Conservation (phyloP, 1,140 invertebrate genomes). For the Leptinotarsa texana region DNA sequence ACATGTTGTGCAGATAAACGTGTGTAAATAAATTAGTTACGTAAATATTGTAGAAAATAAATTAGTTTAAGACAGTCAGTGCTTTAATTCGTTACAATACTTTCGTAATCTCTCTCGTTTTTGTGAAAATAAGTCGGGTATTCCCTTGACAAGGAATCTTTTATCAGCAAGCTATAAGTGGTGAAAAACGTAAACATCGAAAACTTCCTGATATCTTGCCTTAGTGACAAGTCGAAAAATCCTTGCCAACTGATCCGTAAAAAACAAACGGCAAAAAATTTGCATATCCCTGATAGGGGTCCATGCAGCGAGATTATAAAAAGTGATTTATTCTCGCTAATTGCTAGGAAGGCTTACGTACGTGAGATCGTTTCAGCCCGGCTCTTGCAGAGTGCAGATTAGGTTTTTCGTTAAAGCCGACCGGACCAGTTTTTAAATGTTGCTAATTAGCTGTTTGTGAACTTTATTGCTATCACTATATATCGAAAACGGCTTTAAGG, state of each 20-base stretch:
- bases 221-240: not conserved
- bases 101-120: too few relatives aligned
- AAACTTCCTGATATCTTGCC: not conserved
- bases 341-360: constrained; percentile 26
- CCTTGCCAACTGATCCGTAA: not conserved
- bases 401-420: constrained; percentile 21
- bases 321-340: constrained; percentile 35
- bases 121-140: too few relatives aligned
- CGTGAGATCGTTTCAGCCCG: constrained; percentile 28
- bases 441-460: constrained; percentile 24
- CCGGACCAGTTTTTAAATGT: constrained; percentile 18
- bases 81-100: too few relatives aligned
- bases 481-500: not conserved
- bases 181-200: too few relatives aligned
- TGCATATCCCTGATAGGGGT: constrained; percentile 19
- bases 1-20: too few relatives aligned
- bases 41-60: too few relatives aligned
- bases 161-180: too few relatives aligned
- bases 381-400: constrained; percentile 21
- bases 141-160: too few relatives aligned
- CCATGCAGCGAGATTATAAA: constrained; percentile 29
- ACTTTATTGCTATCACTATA: constrained; percentile 11
- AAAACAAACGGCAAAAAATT: constrained; percentile 11
- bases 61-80: too few relatives aligned
- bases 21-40: too few relatives aligned